phyloP scores from a whole-genome alignment of 2,888 invertebrate species.

The Latrodectus hesperus region DNA sequence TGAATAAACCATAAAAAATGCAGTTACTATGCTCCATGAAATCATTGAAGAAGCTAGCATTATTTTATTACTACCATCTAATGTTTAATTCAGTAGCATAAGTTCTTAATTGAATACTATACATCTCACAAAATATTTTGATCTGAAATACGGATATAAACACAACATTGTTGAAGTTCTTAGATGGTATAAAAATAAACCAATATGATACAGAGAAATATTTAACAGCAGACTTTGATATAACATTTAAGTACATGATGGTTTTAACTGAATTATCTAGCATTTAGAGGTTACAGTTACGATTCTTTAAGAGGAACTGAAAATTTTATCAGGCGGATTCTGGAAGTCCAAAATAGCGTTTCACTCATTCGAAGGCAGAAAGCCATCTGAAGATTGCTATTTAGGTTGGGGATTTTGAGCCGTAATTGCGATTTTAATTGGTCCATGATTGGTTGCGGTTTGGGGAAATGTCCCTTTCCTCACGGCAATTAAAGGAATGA shows the following conservation, averaged over 20 bases:
- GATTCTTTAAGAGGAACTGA: conserved; percentile 16
- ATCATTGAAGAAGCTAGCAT: too few relatives aligned
- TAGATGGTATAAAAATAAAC: too few relatives aligned
- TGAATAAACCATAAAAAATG: too few relatives aligned
- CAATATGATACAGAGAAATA: too few relatives aligned
- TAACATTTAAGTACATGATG: background rate
- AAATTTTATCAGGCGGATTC: background rate
- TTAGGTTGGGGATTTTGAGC: conserved; percentile 27
- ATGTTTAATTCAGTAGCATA: too few relatives aligned
- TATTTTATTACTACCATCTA: too few relatives aligned
- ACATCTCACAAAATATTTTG: too few relatives aligned
- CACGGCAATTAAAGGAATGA: background rate
- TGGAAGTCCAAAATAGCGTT: background rate
- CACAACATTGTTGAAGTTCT: too few relatives aligned
- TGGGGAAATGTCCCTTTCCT: conserved; percentile 10
- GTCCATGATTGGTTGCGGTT: conserved; percentile 27
- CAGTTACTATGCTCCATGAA: too few relatives aligned
- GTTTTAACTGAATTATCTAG: conserved; percentile 30
- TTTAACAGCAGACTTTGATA: background rate
- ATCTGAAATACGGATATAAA: too few relatives aligned
- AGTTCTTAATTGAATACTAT: too few relatives aligned
- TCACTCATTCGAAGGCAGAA: conserved; percentile 24
- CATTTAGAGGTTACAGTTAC: conserved; percentile 34
- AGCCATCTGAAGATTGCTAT: conserved; percentile 9
- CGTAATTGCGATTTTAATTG: conserved; percentile 46